Conservation (phyloP, 2,113 vertebrate species). For the Menidia beryllina region DNA sequence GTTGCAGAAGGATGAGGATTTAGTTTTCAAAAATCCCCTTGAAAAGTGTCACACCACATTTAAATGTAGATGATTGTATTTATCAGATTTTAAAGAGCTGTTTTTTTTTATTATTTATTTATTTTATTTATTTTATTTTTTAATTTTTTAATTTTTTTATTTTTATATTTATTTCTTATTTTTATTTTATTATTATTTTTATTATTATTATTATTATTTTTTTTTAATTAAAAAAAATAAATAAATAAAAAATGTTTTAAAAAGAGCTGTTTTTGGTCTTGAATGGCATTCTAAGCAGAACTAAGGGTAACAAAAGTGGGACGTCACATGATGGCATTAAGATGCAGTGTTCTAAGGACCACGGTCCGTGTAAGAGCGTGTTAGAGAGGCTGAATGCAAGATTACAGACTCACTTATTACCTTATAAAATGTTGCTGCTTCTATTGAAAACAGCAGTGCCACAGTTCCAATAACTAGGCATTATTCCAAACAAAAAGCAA, state of each 20-base stretch:
- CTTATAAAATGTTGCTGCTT: conserved; percentile 71
- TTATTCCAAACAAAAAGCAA: conserved; percentile 66
- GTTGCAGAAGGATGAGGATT: conserved; percentile 30
- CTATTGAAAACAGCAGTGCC: conserved; percentile 73
- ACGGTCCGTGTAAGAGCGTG: background rate
- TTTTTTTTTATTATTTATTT: no score
- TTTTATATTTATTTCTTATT: background rate
- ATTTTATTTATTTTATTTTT: no score
- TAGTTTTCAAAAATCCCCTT: background rate
- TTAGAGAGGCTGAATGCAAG: conserved; percentile 25
- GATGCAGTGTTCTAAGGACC: conserved; percentile 23
- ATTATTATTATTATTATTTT: no score
- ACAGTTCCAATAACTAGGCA: conserved; percentile 71
- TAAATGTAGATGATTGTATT: conserved; percentile 3
- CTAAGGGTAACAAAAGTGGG: conserved; percentile 53
- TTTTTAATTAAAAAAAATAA: no score
- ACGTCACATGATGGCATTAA: conserved; percentile 62
- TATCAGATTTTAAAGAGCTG: conserved; percentile 1
- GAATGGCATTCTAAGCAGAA: conserved; percentile 17
- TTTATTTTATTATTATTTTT: no score
- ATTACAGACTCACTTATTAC: conserved; percentile 75
- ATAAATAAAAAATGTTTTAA: no score
- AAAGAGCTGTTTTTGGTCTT: background rate
- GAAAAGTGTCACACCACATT: conserved; percentile 10
- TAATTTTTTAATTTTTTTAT: background rate